phyloP scores from a whole-genome alignment of 1,140 invertebrate genomes.

The Dendroctonus valens region DNA sequence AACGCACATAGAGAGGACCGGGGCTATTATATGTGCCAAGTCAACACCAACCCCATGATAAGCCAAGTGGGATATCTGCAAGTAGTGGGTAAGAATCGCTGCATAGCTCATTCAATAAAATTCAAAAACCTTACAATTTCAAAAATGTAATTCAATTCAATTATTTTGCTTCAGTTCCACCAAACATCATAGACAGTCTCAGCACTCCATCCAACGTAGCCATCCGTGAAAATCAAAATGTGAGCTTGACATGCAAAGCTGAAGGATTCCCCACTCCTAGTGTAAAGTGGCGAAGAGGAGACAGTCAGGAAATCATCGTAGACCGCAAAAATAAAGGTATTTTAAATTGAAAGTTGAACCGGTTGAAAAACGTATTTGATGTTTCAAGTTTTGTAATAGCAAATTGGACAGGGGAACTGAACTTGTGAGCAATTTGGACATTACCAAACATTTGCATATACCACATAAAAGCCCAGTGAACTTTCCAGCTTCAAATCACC shows the following conservation, averaged over 20 bases:
- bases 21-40: conserved; percentile 90
- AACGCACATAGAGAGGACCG: conserved; percentile 86
- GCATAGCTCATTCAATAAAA: neutral
- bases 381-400: too few relatives aligned
- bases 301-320: conserved; percentile 77
- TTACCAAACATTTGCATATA: conserved; percentile 1
- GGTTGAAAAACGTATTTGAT: too few relatives aligned
- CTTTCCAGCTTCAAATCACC: conserved; percentile 2
- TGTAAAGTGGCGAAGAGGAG: conserved; percentile 87
- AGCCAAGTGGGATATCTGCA: conserved; percentile 91
- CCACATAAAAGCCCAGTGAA: conserved; percentile 1
- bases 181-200: conserved; percentile 81
- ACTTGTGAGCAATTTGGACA: neutral
- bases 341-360: neutral
- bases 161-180: conserved; percentile 69
- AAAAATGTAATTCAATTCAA: neutral
- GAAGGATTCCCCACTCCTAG: conserved; percentile 85
- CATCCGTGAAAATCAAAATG: conserved; percentile 85
- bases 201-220: conserved; percentile 85
- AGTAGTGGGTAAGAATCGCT: conserved; percentile 79
- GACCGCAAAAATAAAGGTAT: conserved; percentile 81
- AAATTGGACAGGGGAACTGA: neutral
- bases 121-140: neutral
- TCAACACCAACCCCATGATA: conserved; percentile 96
- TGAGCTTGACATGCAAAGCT: conserved; percentile 84